phyloP scores from a whole-genome alignment of 2,797 vertebrate genomes.

The Anolis apletophallus region DNA sequence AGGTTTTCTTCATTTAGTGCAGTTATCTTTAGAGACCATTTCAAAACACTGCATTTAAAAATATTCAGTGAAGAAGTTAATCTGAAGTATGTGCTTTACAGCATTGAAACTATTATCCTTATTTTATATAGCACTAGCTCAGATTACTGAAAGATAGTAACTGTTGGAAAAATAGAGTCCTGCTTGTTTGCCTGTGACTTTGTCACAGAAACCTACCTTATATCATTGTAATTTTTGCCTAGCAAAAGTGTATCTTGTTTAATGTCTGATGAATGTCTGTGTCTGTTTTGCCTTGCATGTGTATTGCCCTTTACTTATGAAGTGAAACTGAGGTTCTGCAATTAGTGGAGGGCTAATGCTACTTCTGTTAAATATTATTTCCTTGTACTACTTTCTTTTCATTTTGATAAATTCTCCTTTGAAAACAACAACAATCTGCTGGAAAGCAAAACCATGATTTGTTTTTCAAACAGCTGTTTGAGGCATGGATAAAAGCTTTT shows the following conservation, averaged over 20 bases:
- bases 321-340: neutral
- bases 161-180: neutral
- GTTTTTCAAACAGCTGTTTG: neutral
- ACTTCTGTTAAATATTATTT: neutral
- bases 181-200: neutral
- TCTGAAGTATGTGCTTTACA: neutral
- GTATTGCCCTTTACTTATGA: neutral
- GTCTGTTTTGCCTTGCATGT: neutral
- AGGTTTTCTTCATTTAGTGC: neutral
- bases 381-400: neutral
- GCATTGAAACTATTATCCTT: neutral
- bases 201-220: neutral
- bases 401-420: too few relatives aligned
- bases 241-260: neutral
- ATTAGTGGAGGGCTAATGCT: neutral
- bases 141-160: constrained; percentile 2
- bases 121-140: constrained; percentile 9
- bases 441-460: neutral
- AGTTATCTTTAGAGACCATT: neutral
- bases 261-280: neutral
- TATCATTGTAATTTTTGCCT: neutral
- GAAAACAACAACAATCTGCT: too few relatives aligned
- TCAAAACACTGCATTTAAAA: neutral
- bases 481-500: neutral
- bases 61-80: constrained; percentile 25